Evolutionary conservation across 2,113 vertebrate species (phyloP), one percentile per base, ranked within the genome.

Genomic region (Salvelinus sp.): DNA sequence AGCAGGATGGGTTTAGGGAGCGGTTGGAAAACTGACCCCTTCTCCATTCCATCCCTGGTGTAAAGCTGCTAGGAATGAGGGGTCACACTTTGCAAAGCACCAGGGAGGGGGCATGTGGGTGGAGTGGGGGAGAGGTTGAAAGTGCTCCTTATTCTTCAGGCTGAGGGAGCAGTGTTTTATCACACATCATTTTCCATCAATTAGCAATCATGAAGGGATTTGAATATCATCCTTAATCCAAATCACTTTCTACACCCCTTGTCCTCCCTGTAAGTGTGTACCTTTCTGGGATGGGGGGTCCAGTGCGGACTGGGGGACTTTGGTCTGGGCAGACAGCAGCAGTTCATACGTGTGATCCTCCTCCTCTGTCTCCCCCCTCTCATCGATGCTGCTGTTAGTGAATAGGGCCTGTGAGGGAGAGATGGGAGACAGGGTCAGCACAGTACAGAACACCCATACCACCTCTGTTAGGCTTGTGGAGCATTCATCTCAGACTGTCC

Each of bases 301-400:
- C 63, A 80, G 83, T 1, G 82, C 84, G 6, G 84, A 75, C 0
- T 82, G 78, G 0, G 90, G 91, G 79, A 92, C 94, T 91, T 97
- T 99, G 66, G 97, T 98, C 86, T 96, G 95, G 60, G 97, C 97
- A 0, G 95, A 96, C 67, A 96, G 83, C 85, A 99, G 65, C 44
- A 98, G 88, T 86, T 99, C 97, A 0, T 99, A 99, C 0, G 97
- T 96, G 88, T 99, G 96, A 1, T 95, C 95, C 30, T 97, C 95
- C 0, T 92, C 94, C 20, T 88, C 92, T 30, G 92, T 93, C 2
- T 94, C 91, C 13, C 94, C 89, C 62, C 91, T 89, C 76, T 93
- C 94, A 75, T 91, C 93, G 76, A 90, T 91, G 80, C 94, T 93
- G 81, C 93, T 94, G 80, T 91, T 95, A 44, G 86, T 78, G 72